Evolutionary conservation across 2,888 invertebrate genomes (phyloP).

Genomic region (Macrosiphum euphorbiae): DNA sequence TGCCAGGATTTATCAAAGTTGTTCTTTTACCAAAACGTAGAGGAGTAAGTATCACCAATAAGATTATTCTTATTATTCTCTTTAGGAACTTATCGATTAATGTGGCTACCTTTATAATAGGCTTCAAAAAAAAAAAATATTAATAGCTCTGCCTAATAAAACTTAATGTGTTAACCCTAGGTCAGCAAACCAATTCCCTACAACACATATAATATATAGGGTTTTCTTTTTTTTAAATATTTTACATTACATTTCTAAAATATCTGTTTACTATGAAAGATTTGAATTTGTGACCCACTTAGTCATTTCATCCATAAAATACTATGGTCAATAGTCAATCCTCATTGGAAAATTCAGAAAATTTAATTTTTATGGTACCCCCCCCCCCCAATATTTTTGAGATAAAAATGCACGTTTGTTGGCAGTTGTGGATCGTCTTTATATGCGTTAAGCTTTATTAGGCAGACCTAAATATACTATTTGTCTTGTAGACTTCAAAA

Average conservation of each 20-base stretch:
- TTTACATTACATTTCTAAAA: not conserved
- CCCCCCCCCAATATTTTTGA: not conserved
- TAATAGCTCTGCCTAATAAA: not conserved
- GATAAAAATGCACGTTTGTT: not conserved
- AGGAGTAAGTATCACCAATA: slow-evolving; percentile 78
- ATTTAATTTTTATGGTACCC: not conserved
- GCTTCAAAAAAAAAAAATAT: not conserved
- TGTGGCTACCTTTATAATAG: not conserved
- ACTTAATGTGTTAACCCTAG: not conserved
- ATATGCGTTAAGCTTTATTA: not conserved
- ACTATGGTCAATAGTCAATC: not conserved
- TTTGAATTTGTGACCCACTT: not conserved
- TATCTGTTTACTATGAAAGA: not conserved
- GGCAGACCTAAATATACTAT: not conserved
- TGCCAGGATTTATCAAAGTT: slow-evolving; percentile 94
- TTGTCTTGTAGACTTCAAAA: no score
- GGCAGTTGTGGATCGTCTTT: not conserved
- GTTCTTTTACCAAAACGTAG: slow-evolving; percentile 95
- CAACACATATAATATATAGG: not conserved
- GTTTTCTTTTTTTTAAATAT: not conserved
- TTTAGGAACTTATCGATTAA: not conserved
- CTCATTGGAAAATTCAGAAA: not conserved
- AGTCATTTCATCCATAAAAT: not conserved
- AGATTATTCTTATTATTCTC: no score
- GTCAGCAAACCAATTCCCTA: not conserved